phyloP scores from a whole-genome alignment of 2,797 vertebrate species.

The Pantherophis vulpinus region DNA sequence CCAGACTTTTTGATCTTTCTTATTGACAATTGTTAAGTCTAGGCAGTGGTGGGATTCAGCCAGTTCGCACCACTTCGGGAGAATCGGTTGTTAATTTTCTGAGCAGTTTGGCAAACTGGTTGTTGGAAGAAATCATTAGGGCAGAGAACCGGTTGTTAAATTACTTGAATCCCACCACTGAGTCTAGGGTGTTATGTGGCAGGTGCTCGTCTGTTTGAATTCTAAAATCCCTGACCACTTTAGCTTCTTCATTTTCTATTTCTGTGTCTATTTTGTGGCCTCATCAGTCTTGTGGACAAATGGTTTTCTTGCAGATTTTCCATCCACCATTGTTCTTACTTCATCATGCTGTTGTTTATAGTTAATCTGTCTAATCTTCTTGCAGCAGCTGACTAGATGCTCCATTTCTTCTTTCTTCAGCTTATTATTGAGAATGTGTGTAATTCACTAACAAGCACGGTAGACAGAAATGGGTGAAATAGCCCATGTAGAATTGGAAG shows the following conservation, averaged over 20 bases:
- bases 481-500: not conserved
- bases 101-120: too few species aligned
- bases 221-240: not conserved
- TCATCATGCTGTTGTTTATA: not conserved
- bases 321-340: not conserved
- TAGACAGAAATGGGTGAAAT: not conserved
- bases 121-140: too few species aligned
- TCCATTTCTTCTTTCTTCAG: not conserved
- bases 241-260: not conserved
- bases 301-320: not conserved
- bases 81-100: too few species aligned
- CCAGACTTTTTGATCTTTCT: not conserved
- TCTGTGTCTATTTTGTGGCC: not conserved
- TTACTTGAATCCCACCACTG: too few species aligned
- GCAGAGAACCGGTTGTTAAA: too few species aligned
- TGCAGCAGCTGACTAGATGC: not conserved
- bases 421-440: not conserved
- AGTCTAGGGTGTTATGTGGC: not conserved
- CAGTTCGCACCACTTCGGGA: too few species aligned
- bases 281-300: not conserved
- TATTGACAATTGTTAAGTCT: not conserved
- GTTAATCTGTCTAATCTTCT: not conserved
- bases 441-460: not conserved
- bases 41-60: too few species aligned
- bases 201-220: not conserved